These are phyloP conservation scores for Plagiodera versicolora DNA, from an alignment of 2,888 invertebrate genomes.

Conservation along the genomic window DNA sequence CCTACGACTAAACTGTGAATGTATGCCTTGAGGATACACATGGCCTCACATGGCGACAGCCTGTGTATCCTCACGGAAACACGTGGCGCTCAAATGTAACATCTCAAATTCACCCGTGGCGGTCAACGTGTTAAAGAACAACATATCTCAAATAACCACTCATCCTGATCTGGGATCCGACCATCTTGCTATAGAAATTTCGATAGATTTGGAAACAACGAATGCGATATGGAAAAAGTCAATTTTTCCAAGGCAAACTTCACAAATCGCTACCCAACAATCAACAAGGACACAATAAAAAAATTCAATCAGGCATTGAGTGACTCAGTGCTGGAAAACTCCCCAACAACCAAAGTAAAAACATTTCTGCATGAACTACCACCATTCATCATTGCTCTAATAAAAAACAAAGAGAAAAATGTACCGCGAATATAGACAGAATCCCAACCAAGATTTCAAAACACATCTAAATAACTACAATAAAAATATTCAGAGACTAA, in stretches of 20 bases:
- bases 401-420: conserved; percentile 2
- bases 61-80: too few relatives aligned
- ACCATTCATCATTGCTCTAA: neutral
- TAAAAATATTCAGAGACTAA: conserved; percentile 1
- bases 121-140: too few relatives aligned
- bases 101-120: too few relatives aligned
- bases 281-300: conserved; percentile 6
- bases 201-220: neutral
- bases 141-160: neutral
- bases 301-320: neutral
- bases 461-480: conserved; percentile 2
- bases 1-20: too few relatives aligned
- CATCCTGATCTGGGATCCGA: conserved; percentile 6
- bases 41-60: too few relatives aligned
- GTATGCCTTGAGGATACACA: too few relatives aligned
- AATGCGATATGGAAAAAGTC: conserved; percentile 4
- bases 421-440: conserved; percentile 1
- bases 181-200: conserved; percentile 5
- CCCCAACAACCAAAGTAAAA: neutral
- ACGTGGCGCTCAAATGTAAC: too few relatives aligned
- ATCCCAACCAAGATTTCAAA: conserved; percentile 8
- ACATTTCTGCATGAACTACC: neutral
- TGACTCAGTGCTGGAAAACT: neutral
- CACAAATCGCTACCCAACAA: neutral
- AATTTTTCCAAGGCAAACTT: neutral